Evolutionary conservation across 2,888 invertebrate genomes (phyloP), one percentile per base, ranked within the genome.

Genomic region (Aleiodes alternator): DNA sequence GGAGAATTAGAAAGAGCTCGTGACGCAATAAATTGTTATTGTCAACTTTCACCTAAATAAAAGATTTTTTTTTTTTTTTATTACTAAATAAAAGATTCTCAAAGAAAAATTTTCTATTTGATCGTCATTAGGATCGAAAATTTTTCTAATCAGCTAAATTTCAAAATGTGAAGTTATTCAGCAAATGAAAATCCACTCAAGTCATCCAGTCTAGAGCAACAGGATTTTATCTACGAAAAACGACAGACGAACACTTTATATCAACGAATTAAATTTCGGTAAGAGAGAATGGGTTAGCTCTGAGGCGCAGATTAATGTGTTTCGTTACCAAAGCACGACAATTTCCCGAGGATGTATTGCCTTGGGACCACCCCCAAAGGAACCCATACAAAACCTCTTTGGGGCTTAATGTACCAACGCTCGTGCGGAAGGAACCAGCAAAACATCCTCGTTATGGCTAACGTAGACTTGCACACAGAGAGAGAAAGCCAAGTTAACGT

Each of bases 261-360:
- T 76, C 75, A 76, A 75, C 75, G 79, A 79, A 79, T 78, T 78
- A 75, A 78, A 77, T 78, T 66, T 75, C 78, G 79, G 76, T 77
- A 80, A 81, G 80, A 81, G 80, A 79, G 80, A 64, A 48, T 75
- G 76, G 80, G 9, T 79, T 75, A 79, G 69, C 79, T 79, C 77
- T 73, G 69, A 72, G 77, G 75, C 69, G 74, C 75, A 79, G 80
- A 81, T 81, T 81, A 80, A 81, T 81, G 80, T 76, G 75, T 80
- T 43, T 77, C 74, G 78, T 81, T 79, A 80, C 79, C 78, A 72
- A 81, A 81, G 79, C 77, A 79, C 81, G 80, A 81, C 81, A 80
- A 81, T 81, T 81, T 81, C 78, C 73, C 69, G 76, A 74, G 16
- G 79, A 80, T 81, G 79, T 80, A 81, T 79, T 78, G 75, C 72